Conservation (phyloP, 1,140 invertebrate species). For the Pseudomyrmex pallidus region DNA sequence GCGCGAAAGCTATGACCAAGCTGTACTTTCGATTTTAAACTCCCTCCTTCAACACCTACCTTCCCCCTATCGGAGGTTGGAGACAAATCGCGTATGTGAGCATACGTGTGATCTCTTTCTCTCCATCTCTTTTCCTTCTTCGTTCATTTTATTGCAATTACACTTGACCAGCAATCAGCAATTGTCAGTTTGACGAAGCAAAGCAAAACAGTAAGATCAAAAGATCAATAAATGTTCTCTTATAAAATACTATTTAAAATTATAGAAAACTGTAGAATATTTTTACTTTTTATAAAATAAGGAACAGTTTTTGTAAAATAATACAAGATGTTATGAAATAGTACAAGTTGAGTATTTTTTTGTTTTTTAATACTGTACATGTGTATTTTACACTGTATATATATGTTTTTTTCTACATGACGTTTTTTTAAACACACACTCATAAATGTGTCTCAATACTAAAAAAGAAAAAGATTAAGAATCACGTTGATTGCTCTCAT, state of each 20-base stretch:
- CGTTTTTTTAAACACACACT: not conserved
- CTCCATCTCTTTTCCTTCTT: slow-evolving; percentile 3
- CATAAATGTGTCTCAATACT: not conserved
- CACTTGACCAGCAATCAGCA: not conserved
- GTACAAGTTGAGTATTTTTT: too few species aligned
- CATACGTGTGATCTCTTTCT: slow-evolving; percentile 18
- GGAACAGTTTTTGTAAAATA: too few species aligned
- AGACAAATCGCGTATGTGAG: slow-evolving; percentile 7
- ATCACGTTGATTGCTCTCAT: not conserved
- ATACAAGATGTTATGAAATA: too few species aligned
- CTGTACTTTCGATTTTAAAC: slow-evolving; percentile 56
- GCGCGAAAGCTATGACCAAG: slow-evolving; percentile 31
- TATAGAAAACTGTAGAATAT: too few species aligned
- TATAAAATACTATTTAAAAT: too few species aligned
- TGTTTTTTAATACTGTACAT: not conserved
- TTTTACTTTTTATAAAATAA: too few species aligned
- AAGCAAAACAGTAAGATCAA: not conserved
- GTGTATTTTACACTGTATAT: not conserved
- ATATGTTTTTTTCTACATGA: not conserved
- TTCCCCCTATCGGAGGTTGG: slow-evolving; percentile 30
- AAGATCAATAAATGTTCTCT: not conserved
- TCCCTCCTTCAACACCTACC: slow-evolving; percentile 52
- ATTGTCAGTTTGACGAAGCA: not conserved
- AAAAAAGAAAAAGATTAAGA: not conserved
- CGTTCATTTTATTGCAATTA: slow-evolving; percentile 28